phyloP scores from a whole-genome alignment of 2,888 invertebrate species.

The Acleris emargana region DNA sequence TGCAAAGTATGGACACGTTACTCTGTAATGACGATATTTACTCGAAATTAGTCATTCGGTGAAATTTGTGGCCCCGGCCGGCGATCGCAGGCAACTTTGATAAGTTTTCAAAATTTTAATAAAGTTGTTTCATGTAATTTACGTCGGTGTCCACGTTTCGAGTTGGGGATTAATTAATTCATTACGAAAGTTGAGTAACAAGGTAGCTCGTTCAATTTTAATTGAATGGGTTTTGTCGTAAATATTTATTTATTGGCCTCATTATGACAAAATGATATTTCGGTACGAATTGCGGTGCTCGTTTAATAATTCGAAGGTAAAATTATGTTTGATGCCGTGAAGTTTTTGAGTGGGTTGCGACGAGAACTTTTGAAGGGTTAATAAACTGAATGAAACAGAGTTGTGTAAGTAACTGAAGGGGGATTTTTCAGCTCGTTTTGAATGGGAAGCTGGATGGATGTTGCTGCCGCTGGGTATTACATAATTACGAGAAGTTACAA shows the following conservation, averaged over 20 bases:
- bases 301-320: conserved; percentile 23
- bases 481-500: too few species aligned
- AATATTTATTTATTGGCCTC: conserved; percentile 60
- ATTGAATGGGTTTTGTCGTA: conserved; percentile 51
- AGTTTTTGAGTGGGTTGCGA: conserved; percentile 20
- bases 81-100: conserved; percentile 59
- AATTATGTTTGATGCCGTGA: conserved; percentile 17
- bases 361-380: conserved; percentile 23
- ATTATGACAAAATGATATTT: conserved; percentile 39
- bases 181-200: conserved; percentile 64
- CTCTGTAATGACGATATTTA: conserved; percentile 61
- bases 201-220: conserved; percentile 48
- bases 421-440: not conserved
- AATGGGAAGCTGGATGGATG: not conserved
- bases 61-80: conserved; percentile 56
- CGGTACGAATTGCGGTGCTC: conserved; percentile 18
- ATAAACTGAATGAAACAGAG: conserved; percentile 18
- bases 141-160: conserved; percentile 55
- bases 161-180: conserved; percentile 63
- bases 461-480: too few species aligned
- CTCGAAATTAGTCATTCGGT: conserved; percentile 62
- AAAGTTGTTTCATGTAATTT: conserved; percentile 60
- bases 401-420: conserved; percentile 8
- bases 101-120: conserved; percentile 63
- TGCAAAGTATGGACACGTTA: conserved; percentile 31